phyloP scores from a whole-genome alignment of 1,140 invertebrate species.

The Neotoxoptera formosana region DNA sequence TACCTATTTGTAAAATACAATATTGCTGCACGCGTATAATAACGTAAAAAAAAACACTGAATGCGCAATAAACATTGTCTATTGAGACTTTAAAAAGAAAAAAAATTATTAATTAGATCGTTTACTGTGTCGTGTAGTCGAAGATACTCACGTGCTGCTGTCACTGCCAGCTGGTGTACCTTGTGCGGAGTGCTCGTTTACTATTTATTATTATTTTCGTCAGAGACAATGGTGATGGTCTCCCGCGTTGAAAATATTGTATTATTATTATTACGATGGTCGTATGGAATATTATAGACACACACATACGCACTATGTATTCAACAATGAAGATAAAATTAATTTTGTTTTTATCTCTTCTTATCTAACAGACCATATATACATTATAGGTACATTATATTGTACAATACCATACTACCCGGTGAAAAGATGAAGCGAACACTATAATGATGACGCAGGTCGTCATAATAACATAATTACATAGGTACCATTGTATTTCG shows the following conservation, averaged over 20 bases:
- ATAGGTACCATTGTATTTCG: background rate
- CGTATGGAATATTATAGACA: background rate
- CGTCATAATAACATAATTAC: background rate
- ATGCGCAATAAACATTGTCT: background rate
- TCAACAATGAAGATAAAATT: background rate
- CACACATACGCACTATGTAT: too few species aligned
- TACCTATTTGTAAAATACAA: background rate
- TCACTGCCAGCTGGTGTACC: background rate
- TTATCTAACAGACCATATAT: constrained; percentile 17
- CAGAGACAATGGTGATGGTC: background rate
- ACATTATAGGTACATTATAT: background rate
- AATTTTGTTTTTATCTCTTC: constrained; percentile 6
- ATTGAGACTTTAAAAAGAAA: background rate
- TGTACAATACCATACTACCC: background rate
- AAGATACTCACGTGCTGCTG: background rate
- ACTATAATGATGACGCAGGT: background rate
- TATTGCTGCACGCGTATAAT: background rate
- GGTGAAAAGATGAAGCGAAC: background rate
- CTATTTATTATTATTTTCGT: constrained; percentile 8
- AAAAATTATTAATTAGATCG: constrained; percentile 7
- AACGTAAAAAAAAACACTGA: background rate
- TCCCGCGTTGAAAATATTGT: constrained; percentile 27
- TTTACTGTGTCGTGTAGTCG: background rate
- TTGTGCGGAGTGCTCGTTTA: background rate
- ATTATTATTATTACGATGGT: background rate